Evolutionary conservation across 1,140 invertebrate species (phyloP).

Genomic region (Pomacea maculata): DNA sequence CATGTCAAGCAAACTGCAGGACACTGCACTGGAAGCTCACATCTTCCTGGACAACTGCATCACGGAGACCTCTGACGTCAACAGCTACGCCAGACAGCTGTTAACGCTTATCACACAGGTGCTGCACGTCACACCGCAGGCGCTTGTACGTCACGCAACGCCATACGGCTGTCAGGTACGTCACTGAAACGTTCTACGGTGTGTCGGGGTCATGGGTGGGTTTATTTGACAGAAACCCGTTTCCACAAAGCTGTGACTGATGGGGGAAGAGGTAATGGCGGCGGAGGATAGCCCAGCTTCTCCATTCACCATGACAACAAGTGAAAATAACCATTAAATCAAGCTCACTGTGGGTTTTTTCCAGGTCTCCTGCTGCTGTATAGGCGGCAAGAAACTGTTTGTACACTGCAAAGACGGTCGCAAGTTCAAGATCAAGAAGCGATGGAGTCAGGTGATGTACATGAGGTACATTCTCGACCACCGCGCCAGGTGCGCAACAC

Average conservation of each 20-base stretch:
- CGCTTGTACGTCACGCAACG: constrained; percentile 31
- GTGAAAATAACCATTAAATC: no score
- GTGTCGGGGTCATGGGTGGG: no score
- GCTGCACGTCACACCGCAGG: constrained; percentile 28
- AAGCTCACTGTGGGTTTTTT: background rate
- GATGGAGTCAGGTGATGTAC: constrained; percentile 49
- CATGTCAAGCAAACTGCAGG: constrained; percentile 25
- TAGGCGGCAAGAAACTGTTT: constrained; percentile 12
- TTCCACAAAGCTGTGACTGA: no score
- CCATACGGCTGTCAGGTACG: constrained; percentile 50
- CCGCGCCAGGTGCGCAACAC: background rate
- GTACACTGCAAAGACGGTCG: constrained; percentile 38
- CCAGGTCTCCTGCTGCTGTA: constrained; percentile 1
- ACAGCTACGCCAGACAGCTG: constrained; percentile 47
- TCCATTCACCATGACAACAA: no score
- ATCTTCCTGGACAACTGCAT: constrained; percentile 55
- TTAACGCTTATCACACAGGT: constrained; percentile 36
- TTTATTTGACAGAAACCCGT: no score
- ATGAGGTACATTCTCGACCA: constrained; percentile 39
- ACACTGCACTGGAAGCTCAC: constrained; percentile 46
- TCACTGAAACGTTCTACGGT: no score
- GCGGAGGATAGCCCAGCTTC: no score
- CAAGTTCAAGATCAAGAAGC: constrained; percentile 41
- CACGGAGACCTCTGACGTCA: constrained; percentile 28
- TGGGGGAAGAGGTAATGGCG: no score